Conservation (phyloP, 2,797 vertebrate species). For the Pseudopleuronectes americanus region DNA sequence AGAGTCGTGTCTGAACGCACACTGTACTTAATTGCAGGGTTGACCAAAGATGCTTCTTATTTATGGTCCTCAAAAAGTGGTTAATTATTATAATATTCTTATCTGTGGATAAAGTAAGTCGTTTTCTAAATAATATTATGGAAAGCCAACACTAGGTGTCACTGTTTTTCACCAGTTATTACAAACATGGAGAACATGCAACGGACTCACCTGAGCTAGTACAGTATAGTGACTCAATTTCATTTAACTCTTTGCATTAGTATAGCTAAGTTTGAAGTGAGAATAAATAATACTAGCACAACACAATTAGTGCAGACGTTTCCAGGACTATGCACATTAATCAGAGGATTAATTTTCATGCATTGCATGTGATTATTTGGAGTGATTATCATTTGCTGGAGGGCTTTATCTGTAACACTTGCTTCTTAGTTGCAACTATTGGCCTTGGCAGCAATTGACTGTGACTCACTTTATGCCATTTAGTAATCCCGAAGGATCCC, state of each 20-base stretch:
- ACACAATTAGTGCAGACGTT: background rate
- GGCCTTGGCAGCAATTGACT: slow-evolving; percentile 40
- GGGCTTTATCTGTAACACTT: slow-evolving; percentile 18
- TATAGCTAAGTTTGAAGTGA: slow-evolving; percentile 12
- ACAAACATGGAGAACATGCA: slow-evolving; percentile 2
- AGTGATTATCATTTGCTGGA: slow-evolving; percentile 11
- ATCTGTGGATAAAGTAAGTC: background rate
- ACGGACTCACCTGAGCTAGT: slow-evolving; percentile 3
- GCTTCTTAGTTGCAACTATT: slow-evolving; percentile 28
- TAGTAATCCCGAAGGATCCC: slow-evolving; percentile 21
- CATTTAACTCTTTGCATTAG: slow-evolving; percentile 12
- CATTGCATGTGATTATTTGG: slow-evolving; percentile 6
- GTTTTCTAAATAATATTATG: slow-evolving; percentile 6
- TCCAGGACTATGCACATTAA: slow-evolving; percentile 35
- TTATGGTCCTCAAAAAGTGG: slow-evolving; percentile 17
- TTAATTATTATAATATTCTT: background rate
- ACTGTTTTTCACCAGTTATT: slow-evolving; percentile 30
- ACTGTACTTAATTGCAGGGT: slow-evolving; percentile 4
- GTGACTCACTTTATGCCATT: slow-evolving; percentile 46
- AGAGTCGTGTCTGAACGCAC: slow-evolving; percentile 12
- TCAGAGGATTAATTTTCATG: slow-evolving; percentile 10
- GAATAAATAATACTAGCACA: background rate
- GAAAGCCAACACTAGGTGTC: slow-evolving; percentile 55
- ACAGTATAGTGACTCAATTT: slow-evolving; percentile 2
- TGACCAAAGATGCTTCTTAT: slow-evolving; percentile 62